phyloP scores from a whole-genome alignment of 2,888 invertebrate genomes.

The Dolichomitus sp. region DNA sequence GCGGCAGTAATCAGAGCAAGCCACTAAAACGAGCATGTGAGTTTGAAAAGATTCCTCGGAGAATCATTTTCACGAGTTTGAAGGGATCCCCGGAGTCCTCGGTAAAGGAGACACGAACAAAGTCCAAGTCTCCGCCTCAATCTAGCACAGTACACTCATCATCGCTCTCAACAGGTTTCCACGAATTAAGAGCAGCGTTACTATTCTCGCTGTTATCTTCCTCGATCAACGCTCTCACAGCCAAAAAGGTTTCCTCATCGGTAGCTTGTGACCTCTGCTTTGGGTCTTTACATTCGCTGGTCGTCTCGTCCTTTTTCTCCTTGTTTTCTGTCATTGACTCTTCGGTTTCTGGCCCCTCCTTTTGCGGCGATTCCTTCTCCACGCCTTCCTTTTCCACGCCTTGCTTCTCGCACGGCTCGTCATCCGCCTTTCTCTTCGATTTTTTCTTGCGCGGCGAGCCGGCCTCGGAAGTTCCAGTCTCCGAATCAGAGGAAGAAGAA shows the following conservation, averaged over 20 bases:
- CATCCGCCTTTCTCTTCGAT: background rate
- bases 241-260: constrained; percentile 66
- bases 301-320: background rate
- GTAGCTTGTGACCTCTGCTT: background rate
- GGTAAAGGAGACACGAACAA: constrained; percentile 28
- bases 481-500: constrained; percentile 9
- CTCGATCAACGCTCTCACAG: constrained; percentile 70
- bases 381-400: background rate
- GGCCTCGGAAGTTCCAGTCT: constrained; percentile 13
- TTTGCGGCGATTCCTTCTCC: background rate
- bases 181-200: constrained; percentile 39
- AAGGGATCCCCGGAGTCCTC: constrained; percentile 17
- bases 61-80: too few relatives aligned
- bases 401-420: background rate
- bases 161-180: constrained; percentile 66
- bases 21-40: background rate
- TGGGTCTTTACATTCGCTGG: constrained; percentile 11
- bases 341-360: background rate
- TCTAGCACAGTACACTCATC: constrained; percentile 71
- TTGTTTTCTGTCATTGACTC: background rate
- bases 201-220: constrained; percentile 51
- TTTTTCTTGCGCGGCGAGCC: background rate
- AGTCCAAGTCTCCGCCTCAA: constrained; percentile 37
- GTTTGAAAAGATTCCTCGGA: background rate
- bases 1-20: background rate